Conservation (phyloP, 2,888 invertebrate genomes). For the Perdita meconis region DNA sequence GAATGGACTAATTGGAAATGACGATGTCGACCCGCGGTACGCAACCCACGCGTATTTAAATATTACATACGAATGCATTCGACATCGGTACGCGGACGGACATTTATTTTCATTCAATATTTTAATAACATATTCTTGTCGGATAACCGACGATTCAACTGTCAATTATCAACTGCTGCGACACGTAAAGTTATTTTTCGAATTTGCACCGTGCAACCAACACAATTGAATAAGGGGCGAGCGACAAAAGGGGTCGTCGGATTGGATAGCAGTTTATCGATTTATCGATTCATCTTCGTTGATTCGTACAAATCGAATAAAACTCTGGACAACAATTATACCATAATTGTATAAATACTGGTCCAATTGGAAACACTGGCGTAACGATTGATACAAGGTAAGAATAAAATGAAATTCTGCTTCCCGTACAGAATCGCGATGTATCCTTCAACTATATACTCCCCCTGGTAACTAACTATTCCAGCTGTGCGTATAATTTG, state of each 20-base stretch:
- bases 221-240: constrained; percentile 32
- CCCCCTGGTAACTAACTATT: background rate
- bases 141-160: constrained; percentile 40
- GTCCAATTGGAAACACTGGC: constrained; percentile 16
- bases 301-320: constrained; percentile 48
- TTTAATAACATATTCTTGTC: constrained; percentile 64
- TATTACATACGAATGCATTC: constrained; percentile 22
- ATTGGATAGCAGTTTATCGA: constrained; percentile 7
- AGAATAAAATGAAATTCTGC: constrained; percentile 26
- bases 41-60: constrained; percentile 26
- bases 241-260: constrained; percentile 17
- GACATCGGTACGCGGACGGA: constrained; percentile 19
- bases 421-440: background rate
- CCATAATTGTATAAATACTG: constrained; percentile 47
- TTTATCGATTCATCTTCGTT: constrained; percentile 41
- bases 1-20: constrained; percentile 38
- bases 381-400: constrained; percentile 8
- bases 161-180: constrained; percentile 58
- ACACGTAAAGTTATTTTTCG: constrained; percentile 52
- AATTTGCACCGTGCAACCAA: constrained; percentile 25
- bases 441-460: constrained; percentile 8
- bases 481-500: background rate
- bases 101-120: constrained; percentile 63
- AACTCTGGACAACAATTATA: constrained; percentile 43
- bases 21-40: constrained; percentile 6